A percentile compares a stretch with the other conserved stretches of the same genome.
These are phyloP conservation scores for Zeugodacus cucurbitae DNA, from an alignment of 1,140 invertebrate genomes.

Conservation along the genomic window DNA sequence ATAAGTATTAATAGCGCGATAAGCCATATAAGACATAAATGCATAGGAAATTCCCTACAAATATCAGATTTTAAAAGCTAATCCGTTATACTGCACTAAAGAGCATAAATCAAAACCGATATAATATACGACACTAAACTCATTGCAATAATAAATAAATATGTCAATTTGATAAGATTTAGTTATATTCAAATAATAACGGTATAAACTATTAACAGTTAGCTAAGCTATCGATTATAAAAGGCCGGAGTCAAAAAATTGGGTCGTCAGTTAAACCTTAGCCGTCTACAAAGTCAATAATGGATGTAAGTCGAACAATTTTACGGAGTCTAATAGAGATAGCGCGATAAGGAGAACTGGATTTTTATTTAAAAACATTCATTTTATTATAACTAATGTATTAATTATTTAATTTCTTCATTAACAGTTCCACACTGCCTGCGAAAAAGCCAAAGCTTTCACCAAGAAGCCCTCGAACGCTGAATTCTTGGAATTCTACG, in stretches of 20 bases:
- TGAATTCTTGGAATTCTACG: too few relatives aligned
- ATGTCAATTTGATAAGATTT: slow-evolving; percentile 14
- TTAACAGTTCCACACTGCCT: slow-evolving; percentile 83
- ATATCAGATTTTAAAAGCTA: neutral
- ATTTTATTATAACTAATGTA: slow-evolving; percentile 62
- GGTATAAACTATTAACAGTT: neutral
- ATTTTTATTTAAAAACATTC: too few relatives aligned
- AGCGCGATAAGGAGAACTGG: too few relatives aligned
- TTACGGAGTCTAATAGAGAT: neutral
- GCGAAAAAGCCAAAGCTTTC: slow-evolving; percentile 82
- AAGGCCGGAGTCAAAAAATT: neutral
- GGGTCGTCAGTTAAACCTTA: neutral
- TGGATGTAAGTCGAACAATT: neutral
- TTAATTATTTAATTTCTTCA: too few relatives aligned
- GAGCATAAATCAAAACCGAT: neutral
- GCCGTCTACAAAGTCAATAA: neutral
- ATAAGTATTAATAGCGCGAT: neutral
- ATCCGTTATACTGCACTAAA: neutral
- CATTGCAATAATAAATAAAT: neutral
- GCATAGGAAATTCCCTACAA: neutral
- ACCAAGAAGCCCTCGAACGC: slow-evolving; percentile 82
- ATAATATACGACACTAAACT: neutral
- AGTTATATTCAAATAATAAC: neutral
- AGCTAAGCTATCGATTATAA: neutral
- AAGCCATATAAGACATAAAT: neutral